These are phyloP conservation scores for Euplagia quadripunctaria DNA, from an alignment of 2,888 invertebrate genomes.

Conservation along the genomic window DNA sequence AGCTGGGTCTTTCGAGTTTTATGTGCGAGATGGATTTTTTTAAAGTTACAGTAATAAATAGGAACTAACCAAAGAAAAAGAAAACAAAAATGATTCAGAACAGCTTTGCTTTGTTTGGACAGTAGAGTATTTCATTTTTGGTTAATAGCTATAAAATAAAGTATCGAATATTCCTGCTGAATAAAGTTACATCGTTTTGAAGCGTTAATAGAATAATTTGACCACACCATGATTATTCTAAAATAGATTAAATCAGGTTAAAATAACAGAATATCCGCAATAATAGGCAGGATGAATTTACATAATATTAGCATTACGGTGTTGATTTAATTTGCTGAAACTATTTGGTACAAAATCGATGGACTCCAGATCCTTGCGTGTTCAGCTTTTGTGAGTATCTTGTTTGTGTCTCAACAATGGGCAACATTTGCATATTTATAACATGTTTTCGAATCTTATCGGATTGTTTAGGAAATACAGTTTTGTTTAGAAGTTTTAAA, in stretches of 20 bases:
- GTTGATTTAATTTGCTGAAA: slow-evolving; percentile 7
- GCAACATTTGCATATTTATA: slow-evolving; percentile 41
- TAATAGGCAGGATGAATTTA: slow-evolving; percentile 4
- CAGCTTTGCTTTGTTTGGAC: too few species aligned
- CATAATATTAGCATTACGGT: slow-evolving; percentile 10
- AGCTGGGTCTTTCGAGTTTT: too few species aligned
- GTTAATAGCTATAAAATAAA: too few species aligned
- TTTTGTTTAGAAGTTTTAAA: slow-evolving; percentile 5
- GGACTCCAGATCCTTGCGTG: slow-evolving; percentile 40
- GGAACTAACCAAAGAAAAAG: too few species aligned
- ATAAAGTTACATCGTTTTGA: not conserved
- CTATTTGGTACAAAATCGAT: slow-evolving; percentile 37
- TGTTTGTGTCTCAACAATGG: slow-evolving; percentile 25
- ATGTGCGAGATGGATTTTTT: too few species aligned
- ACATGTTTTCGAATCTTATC: slow-evolving; percentile 21
- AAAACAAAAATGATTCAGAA: too few species aligned
- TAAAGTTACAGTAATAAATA: too few species aligned
- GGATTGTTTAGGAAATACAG: slow-evolving; percentile 6
- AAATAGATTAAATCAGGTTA: slow-evolving; percentile 5
- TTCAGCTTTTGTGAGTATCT: slow-evolving; percentile 23
- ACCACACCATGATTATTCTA: not conserved
- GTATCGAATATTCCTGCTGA: too few species aligned
- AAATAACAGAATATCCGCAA: slow-evolving; percentile 8
- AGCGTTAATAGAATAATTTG: not conserved
- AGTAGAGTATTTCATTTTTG: too few species aligned